These are phyloP conservation scores for Proterorhinus semilunaris DNA, from an alignment of 2,113 vertebrate genomes.

Conservation along the genomic window DNA sequence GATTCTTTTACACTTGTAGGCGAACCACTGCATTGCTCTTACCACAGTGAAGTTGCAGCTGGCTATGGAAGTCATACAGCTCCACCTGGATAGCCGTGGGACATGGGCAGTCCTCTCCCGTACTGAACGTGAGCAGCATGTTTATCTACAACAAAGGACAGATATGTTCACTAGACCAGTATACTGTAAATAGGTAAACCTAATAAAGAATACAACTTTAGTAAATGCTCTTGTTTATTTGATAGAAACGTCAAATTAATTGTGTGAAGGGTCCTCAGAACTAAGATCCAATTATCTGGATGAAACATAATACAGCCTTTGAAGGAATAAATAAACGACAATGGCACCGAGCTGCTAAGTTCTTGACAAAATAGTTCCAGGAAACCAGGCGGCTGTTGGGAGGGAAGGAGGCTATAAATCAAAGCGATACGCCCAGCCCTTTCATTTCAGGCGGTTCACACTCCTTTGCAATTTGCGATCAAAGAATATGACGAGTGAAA, in stretches of 20 bases:
- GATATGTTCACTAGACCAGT: not conserved
- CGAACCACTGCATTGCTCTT: slow-evolving; percentile 19
- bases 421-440: not conserved
- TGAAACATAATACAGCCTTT: too few relatives aligned
- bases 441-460: slow-evolving; percentile 12
- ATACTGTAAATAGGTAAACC: not conserved
- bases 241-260: too few relatives aligned
- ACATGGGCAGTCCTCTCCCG: slow-evolving; percentile 95
- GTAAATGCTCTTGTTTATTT: not conserved
- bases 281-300: too few relatives aligned
- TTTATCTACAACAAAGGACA: slow-evolving; percentile 85
- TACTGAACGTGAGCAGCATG: slow-evolving; percentile 94
- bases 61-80: slow-evolving; percentile 91
- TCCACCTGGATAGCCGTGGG: slow-evolving; percentile 93
- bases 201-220: not conserved
- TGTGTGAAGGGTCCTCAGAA: too few relatives aligned
- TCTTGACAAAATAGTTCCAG: not conserved
- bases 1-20: not conserved
- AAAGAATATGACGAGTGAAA: slow-evolving; percentile 40
- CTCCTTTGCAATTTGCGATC: slow-evolving; percentile 10
- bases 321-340: too few relatives aligned
- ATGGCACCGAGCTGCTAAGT: too few relatives aligned
- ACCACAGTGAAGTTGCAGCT: slow-evolving; percentile 95
- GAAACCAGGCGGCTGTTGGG: not conserved
- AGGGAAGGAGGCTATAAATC: not conserved